Percentiles rank a stretch among this genome's conserved stretches.
These are phyloP conservation scores for Diacarnus erythraeanus DNA, from an alignment of 37 sponge, comb jelly and placozoan genomes.

Conservation along the genomic window DNA sequence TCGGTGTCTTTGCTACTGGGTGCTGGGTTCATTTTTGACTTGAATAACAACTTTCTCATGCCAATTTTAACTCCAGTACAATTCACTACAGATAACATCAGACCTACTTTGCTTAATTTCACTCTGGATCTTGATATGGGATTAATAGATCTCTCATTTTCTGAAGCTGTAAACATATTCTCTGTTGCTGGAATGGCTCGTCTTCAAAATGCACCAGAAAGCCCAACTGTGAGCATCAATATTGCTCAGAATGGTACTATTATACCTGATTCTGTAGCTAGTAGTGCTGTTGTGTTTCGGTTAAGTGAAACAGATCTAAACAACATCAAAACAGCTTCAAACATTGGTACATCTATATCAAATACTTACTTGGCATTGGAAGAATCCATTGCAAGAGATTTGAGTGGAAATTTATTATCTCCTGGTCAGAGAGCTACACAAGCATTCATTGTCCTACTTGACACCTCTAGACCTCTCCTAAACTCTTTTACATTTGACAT, in stretches of 20 bases:
- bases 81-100: constrained; percentile 11
- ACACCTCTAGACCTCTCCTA: neutral
- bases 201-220: neutral
- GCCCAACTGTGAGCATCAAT: neutral
- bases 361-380: constrained; percentile 17
- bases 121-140: neutral
- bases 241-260: constrained; percentile 2
- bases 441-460: neutral
- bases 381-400: constrained; percentile 7
- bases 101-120: constrained; percentile 1
- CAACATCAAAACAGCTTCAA: neutral
- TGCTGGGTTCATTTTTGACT: neutral
- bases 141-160: constrained; percentile 1
- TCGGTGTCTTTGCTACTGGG: neutral
- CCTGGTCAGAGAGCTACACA: neutral
- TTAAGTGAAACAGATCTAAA: neutral
- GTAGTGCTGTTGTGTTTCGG: neutral
- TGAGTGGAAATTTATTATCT: constrained; percentile 13
- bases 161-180: neutral
- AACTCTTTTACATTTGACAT: neutral
- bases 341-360: neutral
- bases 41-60: constrained; percentile 2
- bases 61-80: neutral
- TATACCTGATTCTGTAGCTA: neutral
- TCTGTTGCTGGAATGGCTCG: constrained; percentile 1